Base-by-base conservation (phyloP, 1,140 invertebrate species). In the Periplaneta americana region DNA sequence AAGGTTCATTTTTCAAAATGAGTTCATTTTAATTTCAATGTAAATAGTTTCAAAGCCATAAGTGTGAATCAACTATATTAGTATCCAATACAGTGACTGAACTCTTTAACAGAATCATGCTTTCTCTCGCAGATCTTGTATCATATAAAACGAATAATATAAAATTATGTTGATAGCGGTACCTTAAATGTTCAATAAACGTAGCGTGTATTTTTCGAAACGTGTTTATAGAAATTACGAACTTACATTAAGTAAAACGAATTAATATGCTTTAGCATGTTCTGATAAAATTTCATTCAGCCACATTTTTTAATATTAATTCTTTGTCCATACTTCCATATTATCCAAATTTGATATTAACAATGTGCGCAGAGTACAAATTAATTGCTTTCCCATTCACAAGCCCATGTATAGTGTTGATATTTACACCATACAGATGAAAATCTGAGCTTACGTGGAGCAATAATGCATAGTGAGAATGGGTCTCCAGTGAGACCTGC, bases 401-500 rank as follows among this genome's bases (percentile, higher is more conserved):
- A n/a, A 28, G 8, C 1, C 48, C 48, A n/a, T 22, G 48, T n/a
- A 66, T 28, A 10, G n/a, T 66, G n/a, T 28, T n/a, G 28, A 0
- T 28, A n/a, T 1, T 11, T 66, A 66, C 48, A 66, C n/a, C 48
- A 66, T 5, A 28, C 22, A 66, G n/a, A 8, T 66, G 22, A 66
- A n/a, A 66, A 66, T n/a, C 0, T 34, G 34, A 17, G 37, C 87
- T 85, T 75, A 87, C 85, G 57, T 84, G 81, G 37, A 85, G 84
- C 81, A 88, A 89, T 66, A 32, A 37, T 22, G 18, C 80, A 81
- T 17, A 77, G 86, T 79, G 89, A 89, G 84, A 95, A 95, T 13
- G 95, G 92, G 88, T 96, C 90, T 48, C 95, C 95, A 80, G 90
- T 91, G 84, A 91, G 94, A 39, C 92, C 92, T 33, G 87, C 83